Evolutionary conservation across 2,888 invertebrate genomes (phyloP).

Genomic region (Pyrrhosoma nymphula): DNA sequence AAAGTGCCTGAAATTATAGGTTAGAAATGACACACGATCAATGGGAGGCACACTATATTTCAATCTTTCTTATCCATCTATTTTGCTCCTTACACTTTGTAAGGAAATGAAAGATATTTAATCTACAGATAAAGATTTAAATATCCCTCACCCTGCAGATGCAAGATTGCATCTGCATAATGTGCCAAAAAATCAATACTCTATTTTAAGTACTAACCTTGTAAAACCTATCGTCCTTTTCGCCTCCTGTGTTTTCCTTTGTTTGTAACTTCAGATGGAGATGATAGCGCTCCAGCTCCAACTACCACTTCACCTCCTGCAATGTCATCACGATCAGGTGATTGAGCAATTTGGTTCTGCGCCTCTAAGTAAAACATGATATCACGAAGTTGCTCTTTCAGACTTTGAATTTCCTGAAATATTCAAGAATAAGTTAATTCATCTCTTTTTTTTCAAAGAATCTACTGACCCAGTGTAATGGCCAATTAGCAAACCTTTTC

Average conservation of each 20-base stretch:
- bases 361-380: constrained; percentile 98
- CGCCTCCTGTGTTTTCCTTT: constrained; percentile 50
- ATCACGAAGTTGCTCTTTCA: constrained; percentile 96
- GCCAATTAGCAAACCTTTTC: constrained; percentile 72
- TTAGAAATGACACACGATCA: no score
- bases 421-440: not conserved
- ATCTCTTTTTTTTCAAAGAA: not conserved
- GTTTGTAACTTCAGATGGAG: constrained; percentile 16
- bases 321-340: constrained; percentile 81
- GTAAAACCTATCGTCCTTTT: not conserved
- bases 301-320: constrained; percentile 83
- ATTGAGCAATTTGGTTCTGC: constrained; percentile 83
- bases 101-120: no score
- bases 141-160: no score
- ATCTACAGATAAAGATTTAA: no score
- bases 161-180: not conserved
- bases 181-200: not conserved
- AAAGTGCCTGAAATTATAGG: no score
- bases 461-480: not conserved
- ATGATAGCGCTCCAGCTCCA: constrained; percentile 48
- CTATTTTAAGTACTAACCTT: not conserved
- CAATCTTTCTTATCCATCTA: no score
- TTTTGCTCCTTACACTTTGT: no score
- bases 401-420: constrained; percentile 85
- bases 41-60: no score